phyloP scores from a whole-genome alignment of 2,113 vertebrate species.

The Cichladusa arquata region DNA sequence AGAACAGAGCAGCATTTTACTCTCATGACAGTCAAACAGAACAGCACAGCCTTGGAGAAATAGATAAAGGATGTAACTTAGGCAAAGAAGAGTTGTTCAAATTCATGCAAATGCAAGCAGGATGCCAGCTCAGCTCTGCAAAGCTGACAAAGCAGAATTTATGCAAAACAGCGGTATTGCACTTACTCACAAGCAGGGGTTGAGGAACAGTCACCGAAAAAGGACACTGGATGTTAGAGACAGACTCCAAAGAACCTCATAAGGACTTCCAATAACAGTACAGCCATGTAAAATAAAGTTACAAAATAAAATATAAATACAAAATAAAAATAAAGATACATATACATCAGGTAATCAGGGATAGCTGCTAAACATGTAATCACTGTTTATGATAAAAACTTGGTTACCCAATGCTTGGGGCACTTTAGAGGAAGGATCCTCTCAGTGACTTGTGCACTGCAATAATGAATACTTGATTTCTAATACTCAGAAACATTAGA shows the following conservation, averaged over 20 bases:
- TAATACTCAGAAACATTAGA: not conserved
- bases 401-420: rapidly evolving
- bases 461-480: not conserved
- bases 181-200: not conserved
- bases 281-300: not conserved
- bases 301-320: too few relatives aligned
- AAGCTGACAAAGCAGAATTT: not conserved
- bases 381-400: not conserved
- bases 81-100: not conserved
- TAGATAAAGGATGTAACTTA: not conserved
- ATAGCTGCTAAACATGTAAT: not conserved
- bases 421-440: not conserved
- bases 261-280: not conserved
- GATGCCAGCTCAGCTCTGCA: not conserved
- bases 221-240: rapidly evolving
- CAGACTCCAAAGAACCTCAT: not conserved
- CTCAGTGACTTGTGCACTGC: not conserved
- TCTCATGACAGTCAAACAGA: not conserved
- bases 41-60: not conserved
- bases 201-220: not conserved
- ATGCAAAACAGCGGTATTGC: not conserved
- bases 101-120: not conserved
- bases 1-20: not conserved
- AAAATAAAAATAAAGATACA: too few relatives aligned
- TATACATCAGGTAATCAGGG: not conserved